phyloP scores from a whole-genome alignment of 2,797 vertebrate species.

The Ctenosaura bakeri region DNA sequence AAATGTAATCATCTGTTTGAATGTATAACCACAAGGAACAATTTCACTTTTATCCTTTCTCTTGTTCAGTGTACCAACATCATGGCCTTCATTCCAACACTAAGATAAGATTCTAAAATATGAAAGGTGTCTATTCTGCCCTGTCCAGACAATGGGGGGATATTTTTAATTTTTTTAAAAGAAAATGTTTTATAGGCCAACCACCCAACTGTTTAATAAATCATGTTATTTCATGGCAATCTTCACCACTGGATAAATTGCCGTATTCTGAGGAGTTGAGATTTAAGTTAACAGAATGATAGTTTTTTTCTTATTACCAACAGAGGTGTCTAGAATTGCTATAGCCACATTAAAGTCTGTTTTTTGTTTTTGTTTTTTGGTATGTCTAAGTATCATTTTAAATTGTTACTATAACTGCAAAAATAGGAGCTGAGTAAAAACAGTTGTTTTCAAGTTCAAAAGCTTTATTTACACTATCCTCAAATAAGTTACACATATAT shows the following conservation, averaged over 20 bases:
- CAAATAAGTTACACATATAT: neutral
- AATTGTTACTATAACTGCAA: neutral
- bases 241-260: neutral
- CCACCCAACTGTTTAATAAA: neutral
- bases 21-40: too few species aligned
- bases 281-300: neutral
- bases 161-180: neutral
- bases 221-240: neutral
- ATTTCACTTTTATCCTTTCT: too few species aligned
- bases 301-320: neutral
- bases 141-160: neutral
- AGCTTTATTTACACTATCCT: neutral
- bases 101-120: too few species aligned
- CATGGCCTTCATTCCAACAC: too few species aligned
- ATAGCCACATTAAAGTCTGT: neutral
- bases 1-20: too few species aligned
- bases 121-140: neutral
- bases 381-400: neutral
- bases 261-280: neutral
- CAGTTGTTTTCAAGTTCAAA: neutral
- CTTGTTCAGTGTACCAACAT: too few species aligned
- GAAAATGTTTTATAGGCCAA: neutral
- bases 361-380: neutral
- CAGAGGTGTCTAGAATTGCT: neutral
- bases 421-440: neutral